These are phyloP conservation scores for Heteropelma amictum DNA, from an alignment of 2,888 invertebrate genomes.

Conservation along the genomic window DNA sequence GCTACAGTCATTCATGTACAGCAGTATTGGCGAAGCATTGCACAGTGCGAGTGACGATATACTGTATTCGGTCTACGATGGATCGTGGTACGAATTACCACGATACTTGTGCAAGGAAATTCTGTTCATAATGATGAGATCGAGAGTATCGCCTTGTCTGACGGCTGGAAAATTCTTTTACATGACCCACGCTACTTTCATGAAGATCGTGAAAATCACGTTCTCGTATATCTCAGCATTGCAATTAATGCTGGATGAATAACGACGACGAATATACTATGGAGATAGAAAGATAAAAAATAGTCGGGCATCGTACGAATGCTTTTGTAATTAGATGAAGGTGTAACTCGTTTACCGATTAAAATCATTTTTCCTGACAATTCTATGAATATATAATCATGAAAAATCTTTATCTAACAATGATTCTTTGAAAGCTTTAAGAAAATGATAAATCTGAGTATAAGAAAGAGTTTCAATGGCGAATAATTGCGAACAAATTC, in stretches of 20 bases:
- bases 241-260: conserved; percentile 51
- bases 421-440: no score
- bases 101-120: conserved; percentile 53
- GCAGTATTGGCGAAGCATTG: conserved; percentile 61
- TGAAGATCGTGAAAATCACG: conserved; percentile 54
- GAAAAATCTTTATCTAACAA: no score
- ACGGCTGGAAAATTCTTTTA: conserved; percentile 58
- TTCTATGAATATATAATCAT: no score
- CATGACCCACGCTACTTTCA: conserved; percentile 52
- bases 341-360: no score
- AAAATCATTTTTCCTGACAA: no score
- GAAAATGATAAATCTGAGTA: no score
- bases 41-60: conserved; percentile 54
- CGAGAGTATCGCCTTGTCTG: conserved; percentile 53
- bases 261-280: no score
- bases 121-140: conserved; percentile 60
- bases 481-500: no score
- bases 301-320: no score
- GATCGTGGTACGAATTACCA: conserved; percentile 61
- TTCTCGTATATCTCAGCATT: conserved; percentile 57
- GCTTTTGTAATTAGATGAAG: neutral
- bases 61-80: conserved; percentile 54
- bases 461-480: no score
- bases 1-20: conserved; percentile 55
- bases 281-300: no score